Evolutionary conservation across 2,797 vertebrate species (phyloP), one percentile per base, ranked within the genome.

Genomic region (Bryconaethiops microstoma): DNA sequence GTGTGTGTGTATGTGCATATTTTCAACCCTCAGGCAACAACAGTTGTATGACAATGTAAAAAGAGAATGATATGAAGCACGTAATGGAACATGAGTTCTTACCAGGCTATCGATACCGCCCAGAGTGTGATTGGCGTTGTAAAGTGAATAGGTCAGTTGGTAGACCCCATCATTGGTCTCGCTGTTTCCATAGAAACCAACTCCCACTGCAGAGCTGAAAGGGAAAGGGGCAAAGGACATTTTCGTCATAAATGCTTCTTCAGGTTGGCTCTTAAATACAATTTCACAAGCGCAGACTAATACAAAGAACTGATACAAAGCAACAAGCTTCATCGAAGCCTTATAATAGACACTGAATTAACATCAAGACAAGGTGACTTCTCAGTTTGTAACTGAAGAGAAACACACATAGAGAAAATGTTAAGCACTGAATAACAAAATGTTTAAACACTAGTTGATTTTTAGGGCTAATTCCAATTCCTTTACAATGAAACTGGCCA

Each of bases 171-270:
- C 97, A 0, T 97, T 97, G 92, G 96, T 95, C 93, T 99, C 96
- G 0, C 98, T 99, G 95, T 99, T 99, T 81, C 98, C 98, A 69
- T 99, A 99, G 93, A 99, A 99, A 93, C 98, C 98, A 60, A 97
- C 83, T 35, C 96, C 97, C 0, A 99, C 95, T 0, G 97, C 96
- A 17, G 94, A 95, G 42, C 98, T 99, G 87, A 50, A 81, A 72
- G 42, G 50, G 60, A 82, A 77, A 78, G 75, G 42, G 17, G 54
- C 16, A 75, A 74, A 68, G 52, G 77, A 73, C 13, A 73, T 70
- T 76, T 74, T 84, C 7, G 40, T 79, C 60, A 67, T 35, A 62
- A 67, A 78, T 17, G 19, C 9, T 62, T 65, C 40, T 76, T 40
- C 17, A 75, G 7, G n/a, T 65, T 72, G 59, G 7, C 4, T 23